These are phyloP conservation scores for Cryptus armator DNA, from an alignment of 2,888 invertebrate genomes.

Conservation along the genomic window DNA sequence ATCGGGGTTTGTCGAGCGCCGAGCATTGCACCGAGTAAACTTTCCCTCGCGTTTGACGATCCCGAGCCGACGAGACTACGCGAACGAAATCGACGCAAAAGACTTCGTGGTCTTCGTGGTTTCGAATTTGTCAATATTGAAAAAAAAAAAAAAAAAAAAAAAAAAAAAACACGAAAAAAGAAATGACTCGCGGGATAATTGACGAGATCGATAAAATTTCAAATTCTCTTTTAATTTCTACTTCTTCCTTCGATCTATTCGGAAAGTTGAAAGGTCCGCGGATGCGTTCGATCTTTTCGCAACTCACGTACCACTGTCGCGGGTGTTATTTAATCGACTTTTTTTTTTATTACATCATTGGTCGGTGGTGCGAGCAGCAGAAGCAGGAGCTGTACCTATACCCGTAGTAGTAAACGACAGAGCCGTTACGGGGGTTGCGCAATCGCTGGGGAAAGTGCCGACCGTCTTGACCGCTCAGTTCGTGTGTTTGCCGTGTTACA, in stretches of 20 bases:
- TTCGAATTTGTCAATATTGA: not conserved
- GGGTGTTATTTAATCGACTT: conserved; percentile 69
- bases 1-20: conserved; percentile 36
- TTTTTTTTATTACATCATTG: conserved; percentile 65
- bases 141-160: not conserved
- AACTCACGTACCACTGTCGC: conserved; percentile 55
- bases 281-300: conserved; percentile 64
- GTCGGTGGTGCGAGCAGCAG: conserved; percentile 29
- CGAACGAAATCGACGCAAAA: conserved; percentile 15
- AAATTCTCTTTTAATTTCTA: conserved; percentile 20
- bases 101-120: not conserved
- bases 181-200: not conserved
- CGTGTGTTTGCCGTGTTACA: conserved; percentile 48
- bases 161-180: not conserved
- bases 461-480: conserved; percentile 76
- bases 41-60: conserved; percentile 41
- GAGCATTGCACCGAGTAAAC: conserved; percentile 11
- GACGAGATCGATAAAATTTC: conserved; percentile 6
- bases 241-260: not conserved
- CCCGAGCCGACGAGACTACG: not conserved
- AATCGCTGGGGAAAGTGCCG: conserved; percentile 79
- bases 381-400: not conserved
- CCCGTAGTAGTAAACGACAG: conserved; percentile 13
- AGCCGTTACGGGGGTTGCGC: conserved; percentile 72
- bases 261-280: conserved; percentile 41